Evolutionary conservation across 1,140 invertebrate species (phyloP), one percentile per base, ranked within the genome.

Genomic region (Drosophila novamexicana): DNA sequence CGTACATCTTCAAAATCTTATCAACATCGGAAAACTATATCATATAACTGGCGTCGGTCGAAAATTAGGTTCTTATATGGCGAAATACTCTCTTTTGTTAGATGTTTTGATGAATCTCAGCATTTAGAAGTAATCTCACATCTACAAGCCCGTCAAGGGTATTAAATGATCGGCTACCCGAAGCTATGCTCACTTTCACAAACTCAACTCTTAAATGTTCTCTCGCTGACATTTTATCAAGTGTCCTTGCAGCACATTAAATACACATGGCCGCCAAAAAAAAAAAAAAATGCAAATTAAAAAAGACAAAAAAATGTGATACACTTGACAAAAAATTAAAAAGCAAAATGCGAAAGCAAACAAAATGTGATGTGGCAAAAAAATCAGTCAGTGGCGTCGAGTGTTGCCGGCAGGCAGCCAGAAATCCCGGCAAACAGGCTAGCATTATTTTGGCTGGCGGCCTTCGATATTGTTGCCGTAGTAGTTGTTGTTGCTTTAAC

Each of bases 231-330:
- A 69, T 53, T 63, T 63, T 53, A 67, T 59, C 63, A 73, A 44
- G 58, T 53, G 32, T 67, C 52, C 62, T 67, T 73, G 69, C 69
- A 54, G 69, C 63, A 59, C 63, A 66, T 58, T 58, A 52, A 73
- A 57, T 52, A 44, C 68, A 66, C 45, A 54, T 67, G 49, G 47
- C 64, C 49, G 37, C 32, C 18, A 39, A 57, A 54, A 10, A 7
- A 1, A 22, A 7, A 4, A 36, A 14, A 36, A 37, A 29, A 9
- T 40, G 14, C 39, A 40, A 40, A 40, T 40, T 40, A 40, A 42
- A 64, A 42, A 44, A n/a, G 45, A 16, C 39, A 54, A 37, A 40
- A 18, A 37, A 47, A 44, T 36, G 42, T 22, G 44, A 56, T 54
- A 56, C 37, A 29, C 63, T 59, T 54, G 39, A 62, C n/a, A 73